Percentiles rank a stretch among this genome's conserved stretches.
Evolutionary conservation across 2,888 invertebrate genomes (phyloP).

Genomic region (Reticulitermes lucifugus): DNA sequence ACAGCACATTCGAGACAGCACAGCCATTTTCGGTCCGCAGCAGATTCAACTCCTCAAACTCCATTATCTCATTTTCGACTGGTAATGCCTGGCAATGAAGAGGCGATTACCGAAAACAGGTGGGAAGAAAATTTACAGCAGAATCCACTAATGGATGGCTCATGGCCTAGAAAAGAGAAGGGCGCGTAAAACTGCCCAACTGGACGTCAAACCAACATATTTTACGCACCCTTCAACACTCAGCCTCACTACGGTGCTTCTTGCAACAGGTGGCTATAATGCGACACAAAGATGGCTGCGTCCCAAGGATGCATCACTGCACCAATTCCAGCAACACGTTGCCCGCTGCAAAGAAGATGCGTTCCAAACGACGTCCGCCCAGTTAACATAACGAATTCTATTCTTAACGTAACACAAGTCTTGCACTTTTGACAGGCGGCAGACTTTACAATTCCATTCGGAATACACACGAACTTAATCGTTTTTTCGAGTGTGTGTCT

Average conservation of each 20-base stretch:
- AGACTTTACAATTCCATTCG: no score
- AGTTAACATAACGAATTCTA: no score
- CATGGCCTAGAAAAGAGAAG: background rate
- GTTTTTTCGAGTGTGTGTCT: no score
- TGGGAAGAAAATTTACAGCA: background rate
- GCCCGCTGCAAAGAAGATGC: no score
- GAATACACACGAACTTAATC: no score
- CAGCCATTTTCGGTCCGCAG: background rate
- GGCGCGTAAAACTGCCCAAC: background rate
- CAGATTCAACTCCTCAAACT: background rate
- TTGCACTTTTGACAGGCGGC: no score
- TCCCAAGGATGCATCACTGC: no score
- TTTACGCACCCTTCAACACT: background rate
- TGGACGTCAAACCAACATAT: background rate
- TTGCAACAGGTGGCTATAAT: background rate
- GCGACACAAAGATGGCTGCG: no score
- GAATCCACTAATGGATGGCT: background rate
- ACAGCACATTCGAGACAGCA: background rate
- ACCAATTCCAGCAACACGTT: no score
- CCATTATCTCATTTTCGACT: slow-evolving; percentile 8
- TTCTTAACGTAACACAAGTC: no score
- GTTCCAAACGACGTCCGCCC: no score
- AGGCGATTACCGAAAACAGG: background rate
- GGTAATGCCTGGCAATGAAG: slow-evolving; percentile 6
- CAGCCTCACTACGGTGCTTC: background rate